phyloP scores from a whole-genome alignment of 2,888 invertebrate genomes.

The Koerneria pararmatus region DNA sequence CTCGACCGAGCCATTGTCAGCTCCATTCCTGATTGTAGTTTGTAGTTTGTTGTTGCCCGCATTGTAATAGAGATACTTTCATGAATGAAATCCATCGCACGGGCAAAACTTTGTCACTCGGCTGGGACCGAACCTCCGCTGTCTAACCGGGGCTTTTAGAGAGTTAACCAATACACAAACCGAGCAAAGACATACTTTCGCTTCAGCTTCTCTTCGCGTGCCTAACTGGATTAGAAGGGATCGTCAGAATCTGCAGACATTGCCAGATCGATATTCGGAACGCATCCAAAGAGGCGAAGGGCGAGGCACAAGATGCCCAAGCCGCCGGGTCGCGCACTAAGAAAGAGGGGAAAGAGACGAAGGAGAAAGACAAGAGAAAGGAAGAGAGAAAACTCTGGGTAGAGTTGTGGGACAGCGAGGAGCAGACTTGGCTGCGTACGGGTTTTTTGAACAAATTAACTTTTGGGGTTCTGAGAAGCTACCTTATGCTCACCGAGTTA shows the following conservation, averaged over 20 bases:
- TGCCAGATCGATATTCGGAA: slow-evolving; percentile 10
- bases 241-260: slow-evolving; percentile 16
- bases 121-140: too few species aligned
- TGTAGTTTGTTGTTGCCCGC: neutral
- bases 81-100: too few species aligned
- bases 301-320: too few species aligned
- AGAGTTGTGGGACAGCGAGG: slow-evolving; percentile 8
- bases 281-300: too few species aligned
- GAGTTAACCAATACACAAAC: too few species aligned
- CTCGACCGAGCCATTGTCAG: too few species aligned
- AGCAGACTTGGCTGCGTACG: slow-evolving; percentile 10
- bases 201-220: slow-evolving; percentile 35
- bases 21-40: neutral
- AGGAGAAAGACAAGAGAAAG: slow-evolving; percentile 36
- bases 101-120: too few species aligned
- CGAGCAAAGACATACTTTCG: too few species aligned
- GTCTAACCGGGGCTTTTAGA: too few species aligned
- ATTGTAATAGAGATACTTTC: neutral
- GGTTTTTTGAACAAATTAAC: neutral
- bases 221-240: slow-evolving; percentile 29
- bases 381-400: slow-evolving; percentile 11
- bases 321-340: slow-evolving; percentile 20
- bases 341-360: slow-evolving; percentile 27
- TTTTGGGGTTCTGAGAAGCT: neutral
- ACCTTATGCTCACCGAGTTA: too few species aligned